These are phyloP conservation scores for Neosalanx taihuensis DNA, from an alignment of 2,797 vertebrate genomes.

Conservation along the genomic window DNA sequence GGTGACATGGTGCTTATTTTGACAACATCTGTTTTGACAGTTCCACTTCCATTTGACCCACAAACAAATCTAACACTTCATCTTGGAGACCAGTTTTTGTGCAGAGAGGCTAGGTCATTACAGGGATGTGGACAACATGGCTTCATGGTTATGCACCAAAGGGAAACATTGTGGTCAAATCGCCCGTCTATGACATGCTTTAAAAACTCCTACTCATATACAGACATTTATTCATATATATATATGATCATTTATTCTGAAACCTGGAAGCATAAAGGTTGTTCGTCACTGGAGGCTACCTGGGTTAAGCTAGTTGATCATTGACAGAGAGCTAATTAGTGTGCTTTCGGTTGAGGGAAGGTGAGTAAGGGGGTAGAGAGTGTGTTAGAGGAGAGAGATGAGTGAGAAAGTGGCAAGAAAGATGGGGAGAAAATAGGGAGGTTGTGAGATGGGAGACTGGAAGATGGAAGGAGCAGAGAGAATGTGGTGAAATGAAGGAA, in stretches of 20 bases:
- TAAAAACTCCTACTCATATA: background rate
- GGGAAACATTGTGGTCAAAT: background rate
- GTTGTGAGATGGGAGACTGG: background rate
- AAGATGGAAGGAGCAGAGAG: background rate
- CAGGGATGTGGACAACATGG: conserved; percentile 7
- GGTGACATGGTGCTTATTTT: conserved; percentile 3
- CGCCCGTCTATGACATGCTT: background rate
- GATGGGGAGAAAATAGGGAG: background rate
- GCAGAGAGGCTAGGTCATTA: background rate
- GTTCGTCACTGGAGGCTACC: background rate
- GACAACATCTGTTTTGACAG: conserved; percentile 6
- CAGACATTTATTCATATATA: too few species aligned
- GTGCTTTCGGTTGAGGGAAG: background rate
- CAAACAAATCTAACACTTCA: conserved; percentile 6
- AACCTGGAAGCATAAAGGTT: background rate
- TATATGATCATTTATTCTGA: too few species aligned
- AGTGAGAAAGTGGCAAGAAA: background rate
- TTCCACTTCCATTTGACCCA: background rate
- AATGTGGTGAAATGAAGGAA: too few species aligned
- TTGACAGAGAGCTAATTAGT: conserved; percentile 5
- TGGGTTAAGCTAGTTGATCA: background rate
- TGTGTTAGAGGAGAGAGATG: background rate
- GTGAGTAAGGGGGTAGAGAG: background rate
- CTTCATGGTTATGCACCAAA: background rate
- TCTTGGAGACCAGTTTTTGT: background rate